Base-by-base conservation (phyloP, 2,797 vertebrate species). In the Pantherophis vulpinus region DNA sequence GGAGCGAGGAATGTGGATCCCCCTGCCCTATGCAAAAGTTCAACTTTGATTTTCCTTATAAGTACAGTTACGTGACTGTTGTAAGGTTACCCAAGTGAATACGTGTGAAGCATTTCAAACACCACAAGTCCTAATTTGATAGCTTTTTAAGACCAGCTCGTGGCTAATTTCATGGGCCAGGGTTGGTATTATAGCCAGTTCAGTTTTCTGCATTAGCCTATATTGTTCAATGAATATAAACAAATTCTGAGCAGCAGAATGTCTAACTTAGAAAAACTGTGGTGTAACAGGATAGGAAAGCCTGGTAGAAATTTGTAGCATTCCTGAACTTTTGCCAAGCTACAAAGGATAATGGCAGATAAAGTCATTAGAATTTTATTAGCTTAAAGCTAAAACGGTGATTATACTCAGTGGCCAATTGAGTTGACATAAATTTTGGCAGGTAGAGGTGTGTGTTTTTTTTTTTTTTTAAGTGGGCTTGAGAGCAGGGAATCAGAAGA, bases 361-460 rank as follows among this genome's bases (percentile, higher is more conserved):
- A 96, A 87, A 93, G 94, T 95, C 94, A 95, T 96, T 97, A 96
- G 60, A 96, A 96, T 51, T 66, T 95, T 61, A 94, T 94, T 96
- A 95, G 88, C 74, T 83, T 83, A 83, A 47, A 83, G 74, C 91
- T 94, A 94, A 95, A 96, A 95, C 51, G 54, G 86, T 92, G 89
- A 87, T 90, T 29, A 2, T 94, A 92, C 92, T 96, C 95, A 94
- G 66, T 91, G 92, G 94, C 87, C 91, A 91, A 79, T 88, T 90
- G 4, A 1, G 32, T 79, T 95, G 92, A 92, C 89, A 93, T 86
- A 87, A 89, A 32, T 58, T 93, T 94, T 97, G 94, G 94, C 94
- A 96, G 94, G 29, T 42, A 93, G 6, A 11, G 10, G 0, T 94
- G 0, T 94, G 86, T 86, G 1, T 0, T 25, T 23, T 10, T 1